phyloP scores from a whole-genome alignment of 2,113 vertebrate species.

The Phaetusa simplex region DNA sequence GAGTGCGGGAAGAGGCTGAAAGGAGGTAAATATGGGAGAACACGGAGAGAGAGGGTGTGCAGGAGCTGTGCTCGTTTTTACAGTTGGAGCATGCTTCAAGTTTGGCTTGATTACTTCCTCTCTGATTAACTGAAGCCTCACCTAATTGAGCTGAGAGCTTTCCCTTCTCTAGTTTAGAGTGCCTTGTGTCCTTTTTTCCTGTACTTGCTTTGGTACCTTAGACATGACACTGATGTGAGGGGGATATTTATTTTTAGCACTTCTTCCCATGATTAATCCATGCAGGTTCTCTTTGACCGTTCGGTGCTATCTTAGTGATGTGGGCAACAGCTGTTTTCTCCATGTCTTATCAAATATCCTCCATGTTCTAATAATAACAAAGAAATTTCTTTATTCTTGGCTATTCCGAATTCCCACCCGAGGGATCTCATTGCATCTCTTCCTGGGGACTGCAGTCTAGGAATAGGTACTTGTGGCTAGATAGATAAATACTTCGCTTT shows the following conservation, averaged over 20 bases:
- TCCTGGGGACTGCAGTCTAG: slow-evolving; percentile 24
- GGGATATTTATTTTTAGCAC: slow-evolving; percentile 19
- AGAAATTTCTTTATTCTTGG: slow-evolving; percentile 6
- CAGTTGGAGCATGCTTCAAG: not conserved
- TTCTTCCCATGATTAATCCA: slow-evolving; percentile 13
- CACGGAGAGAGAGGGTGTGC: not conserved
- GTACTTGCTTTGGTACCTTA: not conserved
- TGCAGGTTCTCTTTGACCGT: not conserved
- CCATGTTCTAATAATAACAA: slow-evolving; percentile 44
- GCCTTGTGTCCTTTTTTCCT: not conserved
- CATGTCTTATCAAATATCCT: slow-evolving; percentile 46
- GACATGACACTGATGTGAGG: not conserved
- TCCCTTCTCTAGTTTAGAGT: not conserved
- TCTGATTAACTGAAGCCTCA: not conserved
- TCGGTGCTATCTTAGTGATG: slow-evolving; percentile 2
- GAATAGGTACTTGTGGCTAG: not conserved
- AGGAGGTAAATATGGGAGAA: not conserved
- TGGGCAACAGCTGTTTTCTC: slow-evolving; percentile 49
- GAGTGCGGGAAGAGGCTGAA: not conserved
- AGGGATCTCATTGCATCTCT: not conserved
- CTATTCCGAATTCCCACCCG: not conserved
- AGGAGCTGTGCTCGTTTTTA: not conserved
- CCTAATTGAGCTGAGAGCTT: not conserved
- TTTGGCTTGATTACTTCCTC: not conserved
- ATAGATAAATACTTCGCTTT: not conserved